Evolutionary conservation across 2,797 vertebrate genomes (phyloP).

Genomic region (Gouania willdenowi): DNA sequence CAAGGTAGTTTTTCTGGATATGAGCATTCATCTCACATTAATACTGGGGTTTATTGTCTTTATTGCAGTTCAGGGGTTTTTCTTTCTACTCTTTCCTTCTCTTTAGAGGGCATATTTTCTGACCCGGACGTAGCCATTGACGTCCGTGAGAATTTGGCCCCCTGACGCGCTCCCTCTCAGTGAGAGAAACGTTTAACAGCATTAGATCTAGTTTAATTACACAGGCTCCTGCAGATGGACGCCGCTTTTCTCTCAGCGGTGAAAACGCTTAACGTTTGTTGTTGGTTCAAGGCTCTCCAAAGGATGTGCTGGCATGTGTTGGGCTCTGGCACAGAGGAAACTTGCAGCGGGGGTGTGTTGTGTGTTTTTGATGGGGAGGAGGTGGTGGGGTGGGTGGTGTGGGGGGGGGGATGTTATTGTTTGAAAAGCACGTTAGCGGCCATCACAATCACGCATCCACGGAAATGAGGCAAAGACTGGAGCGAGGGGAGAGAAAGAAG

Average conservation of each 20-base stretch:
- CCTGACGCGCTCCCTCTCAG: slow-evolving; percentile 22
- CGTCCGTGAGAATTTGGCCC: slow-evolving; percentile 36
- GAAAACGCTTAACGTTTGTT: slow-evolving; percentile 70
- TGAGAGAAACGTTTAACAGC: slow-evolving; percentile 59
- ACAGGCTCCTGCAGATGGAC: slow-evolving; percentile 50
- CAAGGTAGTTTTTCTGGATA: too few species aligned
- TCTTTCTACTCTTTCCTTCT: too few species aligned
- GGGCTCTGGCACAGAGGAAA: slow-evolving; percentile 69
- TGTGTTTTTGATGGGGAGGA: too few species aligned
- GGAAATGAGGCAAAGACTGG: slow-evolving; percentile 58
- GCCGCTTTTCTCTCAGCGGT: slow-evolving; percentile 52
- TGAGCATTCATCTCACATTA: too few species aligned
- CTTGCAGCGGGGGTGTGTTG: slow-evolving; percentile 2
- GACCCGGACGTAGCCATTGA: slow-evolving; percentile 42
- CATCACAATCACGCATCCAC: slow-evolving; percentile 66
- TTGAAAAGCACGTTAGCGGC: slow-evolving; percentile 75
- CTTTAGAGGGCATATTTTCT: slow-evolving; percentile 15
- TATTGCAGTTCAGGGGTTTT: too few species aligned
- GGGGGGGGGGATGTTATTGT: slow-evolving; percentile 65
- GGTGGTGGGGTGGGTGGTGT: neutral
- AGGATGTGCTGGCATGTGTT: slow-evolving; percentile 73
- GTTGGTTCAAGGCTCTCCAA: slow-evolving; percentile 73
- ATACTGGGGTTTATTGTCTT: too few species aligned
- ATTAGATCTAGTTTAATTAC: slow-evolving; percentile 75
- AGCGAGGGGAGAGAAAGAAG: slow-evolving; percentile 15